Percentiles rank a stretch among this genome's conserved stretches.
These are phyloP conservation scores for Saturnia pavonia DNA, from an alignment of 2,888 invertebrate species.

Conservation along the genomic window DNA sequence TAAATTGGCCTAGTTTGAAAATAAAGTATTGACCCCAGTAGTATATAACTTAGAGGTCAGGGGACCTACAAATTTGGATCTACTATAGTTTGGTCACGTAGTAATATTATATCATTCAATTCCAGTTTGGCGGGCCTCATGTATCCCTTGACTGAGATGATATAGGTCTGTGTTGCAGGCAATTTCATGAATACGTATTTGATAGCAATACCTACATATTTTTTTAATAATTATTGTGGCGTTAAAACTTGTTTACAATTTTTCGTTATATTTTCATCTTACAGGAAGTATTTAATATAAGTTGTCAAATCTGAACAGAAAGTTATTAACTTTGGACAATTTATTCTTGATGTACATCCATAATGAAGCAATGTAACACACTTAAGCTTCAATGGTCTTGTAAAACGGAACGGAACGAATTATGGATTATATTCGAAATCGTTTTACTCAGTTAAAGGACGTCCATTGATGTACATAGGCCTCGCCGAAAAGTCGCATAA, in stretches of 20 bases:
- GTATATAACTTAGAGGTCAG: constrained; percentile 21
- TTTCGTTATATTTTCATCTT: background rate
- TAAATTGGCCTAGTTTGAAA: constrained; percentile 17
- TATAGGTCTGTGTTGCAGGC: background rate
- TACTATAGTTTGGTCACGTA: constrained; percentile 21
- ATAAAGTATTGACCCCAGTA: constrained; percentile 15
- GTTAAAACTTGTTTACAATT: background rate
- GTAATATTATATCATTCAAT: constrained; percentile 25
- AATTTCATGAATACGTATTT: background rate
- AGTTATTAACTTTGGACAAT: background rate
- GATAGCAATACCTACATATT: background rate
- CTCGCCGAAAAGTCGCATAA: no score
- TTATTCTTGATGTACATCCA: background rate
- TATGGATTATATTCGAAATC: background rate
- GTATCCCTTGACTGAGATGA: constrained; percentile 6
- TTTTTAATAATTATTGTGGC: background rate
- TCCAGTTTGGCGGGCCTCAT: constrained; percentile 19
- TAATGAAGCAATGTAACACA: background rate
- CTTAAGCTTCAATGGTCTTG: background rate
- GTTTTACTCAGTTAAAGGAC: background rate
- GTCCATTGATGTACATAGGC: no score
- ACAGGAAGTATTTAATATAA: background rate
- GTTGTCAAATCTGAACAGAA: background rate
- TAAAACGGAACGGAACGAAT: background rate
- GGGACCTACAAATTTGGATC: constrained; percentile 17